Evolutionary conservation across 2,113 vertebrate genomes (phyloP).

Genomic region (Ramphastos sulfuratus): DNA sequence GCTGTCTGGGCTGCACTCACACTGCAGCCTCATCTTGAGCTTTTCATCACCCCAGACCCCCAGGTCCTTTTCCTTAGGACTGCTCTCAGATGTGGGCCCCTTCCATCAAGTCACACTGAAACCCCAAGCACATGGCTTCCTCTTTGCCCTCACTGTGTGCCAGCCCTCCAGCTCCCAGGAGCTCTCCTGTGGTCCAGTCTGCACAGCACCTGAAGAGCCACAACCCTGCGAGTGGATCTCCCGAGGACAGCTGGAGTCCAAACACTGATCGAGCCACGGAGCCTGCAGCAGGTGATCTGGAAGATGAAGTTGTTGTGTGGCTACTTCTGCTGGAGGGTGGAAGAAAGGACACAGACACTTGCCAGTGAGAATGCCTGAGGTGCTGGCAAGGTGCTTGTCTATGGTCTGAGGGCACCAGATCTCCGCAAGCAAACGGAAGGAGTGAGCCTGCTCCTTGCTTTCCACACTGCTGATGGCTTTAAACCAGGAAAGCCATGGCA

Average conservation of each 20-base stretch:
- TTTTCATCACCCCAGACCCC: no score
- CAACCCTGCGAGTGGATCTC: neutral
- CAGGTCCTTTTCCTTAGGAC: no score
- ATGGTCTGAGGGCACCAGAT: slow-evolving; percentile 32
- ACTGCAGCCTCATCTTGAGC: no score
- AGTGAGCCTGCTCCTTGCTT: slow-evolving; percentile 40
- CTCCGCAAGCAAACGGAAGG: slow-evolving; percentile 26
- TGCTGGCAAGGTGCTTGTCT: slow-evolving; percentile 37
- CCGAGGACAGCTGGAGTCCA: neutral
- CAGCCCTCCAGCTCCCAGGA: neutral
- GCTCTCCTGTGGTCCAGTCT: neutral
- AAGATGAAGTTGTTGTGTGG: neutral
- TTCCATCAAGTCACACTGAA: rapidly evolving
- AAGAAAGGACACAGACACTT: neutral
- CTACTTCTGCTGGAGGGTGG: neutral
- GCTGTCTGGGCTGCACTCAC: no score
- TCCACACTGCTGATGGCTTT: slow-evolving; percentile 1
- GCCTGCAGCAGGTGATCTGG: neutral
- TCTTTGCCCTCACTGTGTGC: rapidly evolving
- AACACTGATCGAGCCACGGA: rapidly evolving
- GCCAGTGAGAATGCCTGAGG: neutral
- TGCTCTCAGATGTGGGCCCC: no score
- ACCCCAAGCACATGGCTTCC: neutral
- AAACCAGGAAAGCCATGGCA: neutral
- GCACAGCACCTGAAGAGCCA: rapidly evolving